Percentiles rank a stretch among this genome's conserved stretches.
phyloP scores from a whole-genome alignment of 2,113 vertebrate genomes.

The Pituophis catenifer region DNA sequence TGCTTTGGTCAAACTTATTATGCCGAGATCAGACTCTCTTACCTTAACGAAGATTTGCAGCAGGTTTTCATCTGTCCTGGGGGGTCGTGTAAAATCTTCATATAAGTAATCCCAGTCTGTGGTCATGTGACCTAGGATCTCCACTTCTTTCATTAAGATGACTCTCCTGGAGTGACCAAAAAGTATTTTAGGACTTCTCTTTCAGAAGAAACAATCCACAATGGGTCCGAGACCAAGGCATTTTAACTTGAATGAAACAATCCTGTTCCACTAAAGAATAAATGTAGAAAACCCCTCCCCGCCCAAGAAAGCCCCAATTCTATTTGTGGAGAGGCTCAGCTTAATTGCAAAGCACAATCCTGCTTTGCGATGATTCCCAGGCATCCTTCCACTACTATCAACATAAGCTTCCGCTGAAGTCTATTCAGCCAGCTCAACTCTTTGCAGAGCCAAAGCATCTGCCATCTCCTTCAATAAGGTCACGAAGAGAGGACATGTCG shows the following conservation, averaged over 20 bases:
- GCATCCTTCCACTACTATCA: not conserved
- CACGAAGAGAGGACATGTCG: rapidly evolving
- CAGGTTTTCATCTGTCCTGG: constrained; percentile 65
- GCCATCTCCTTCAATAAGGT: not conserved
- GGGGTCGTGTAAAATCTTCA: constrained; percentile 77
- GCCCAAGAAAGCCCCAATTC: not conserved
- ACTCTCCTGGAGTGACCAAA: constrained; percentile 78
- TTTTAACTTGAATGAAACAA: not conserved
- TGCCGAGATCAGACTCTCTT: constrained; percentile 20
- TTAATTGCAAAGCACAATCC: not conserved
- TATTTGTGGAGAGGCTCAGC: not conserved
- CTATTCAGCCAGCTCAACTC: not conserved
- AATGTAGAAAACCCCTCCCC: not conserved
- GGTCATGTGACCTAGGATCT: constrained; percentile 85
- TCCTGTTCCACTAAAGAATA: not conserved
- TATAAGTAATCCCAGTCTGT: constrained; percentile 88
- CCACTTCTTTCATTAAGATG: constrained; percentile 85
- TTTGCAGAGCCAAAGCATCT: too few relatives aligned
- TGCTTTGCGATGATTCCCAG: not conserved
- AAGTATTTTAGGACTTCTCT: not conserved
- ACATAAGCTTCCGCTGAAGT: too few relatives aligned
- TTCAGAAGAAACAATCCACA: not conserved
- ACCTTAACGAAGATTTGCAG: constrained; percentile 86
- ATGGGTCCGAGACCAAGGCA: not conserved
- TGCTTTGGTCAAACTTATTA: not conserved